A percentile compares a stretch with the other conserved stretches of the same genome.
phyloP scores from a whole-genome alignment of 2,888 invertebrate genomes.

The Arenicola marina region DNA sequence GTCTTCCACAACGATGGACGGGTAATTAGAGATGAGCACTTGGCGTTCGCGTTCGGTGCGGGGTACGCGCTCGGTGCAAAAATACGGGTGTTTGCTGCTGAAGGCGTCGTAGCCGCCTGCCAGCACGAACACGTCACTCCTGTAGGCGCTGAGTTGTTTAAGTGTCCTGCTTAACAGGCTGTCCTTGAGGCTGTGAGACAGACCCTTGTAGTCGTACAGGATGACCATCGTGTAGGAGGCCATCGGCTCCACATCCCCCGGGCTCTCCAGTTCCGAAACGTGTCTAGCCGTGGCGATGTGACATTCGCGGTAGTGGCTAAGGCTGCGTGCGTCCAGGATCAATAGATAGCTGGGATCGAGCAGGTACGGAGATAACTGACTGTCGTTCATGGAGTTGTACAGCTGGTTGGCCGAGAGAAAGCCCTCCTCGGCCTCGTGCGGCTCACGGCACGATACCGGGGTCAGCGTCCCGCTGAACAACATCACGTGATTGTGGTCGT shows the following conservation, averaged over 20 bases:
- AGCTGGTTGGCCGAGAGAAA: slow-evolving; percentile 42
- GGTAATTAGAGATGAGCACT: slow-evolving; percentile 41
- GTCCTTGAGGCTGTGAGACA: slow-evolving; percentile 28
- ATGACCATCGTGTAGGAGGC: slow-evolving; percentile 42
- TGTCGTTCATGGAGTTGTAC: slow-evolving; percentile 54
- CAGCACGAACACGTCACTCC: slow-evolving; percentile 37
- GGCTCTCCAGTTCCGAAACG: slow-evolving; percentile 26
- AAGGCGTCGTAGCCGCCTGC: slow-evolving; percentile 40
- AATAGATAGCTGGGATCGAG: slow-evolving; percentile 50
- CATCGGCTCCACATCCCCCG: slow-evolving; percentile 17
- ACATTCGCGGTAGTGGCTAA: slow-evolving; percentile 31
- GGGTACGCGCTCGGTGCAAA: slow-evolving; percentile 31
- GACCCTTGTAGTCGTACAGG: slow-evolving; percentile 41
- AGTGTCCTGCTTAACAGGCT: slow-evolving; percentile 23
- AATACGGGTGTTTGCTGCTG: slow-evolving; percentile 35
- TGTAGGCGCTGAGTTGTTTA: slow-evolving; percentile 1
- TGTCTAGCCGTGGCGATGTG: slow-evolving; percentile 40
- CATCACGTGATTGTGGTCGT: too few species aligned
- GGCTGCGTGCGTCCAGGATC: slow-evolving; percentile 44
- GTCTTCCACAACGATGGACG: slow-evolving; percentile 46
- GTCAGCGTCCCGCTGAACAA: slow-evolving; percentile 5
- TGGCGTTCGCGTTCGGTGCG: slow-evolving; percentile 19
- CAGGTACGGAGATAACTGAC: slow-evolving; percentile 50
- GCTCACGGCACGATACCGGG: slow-evolving; percentile 4
- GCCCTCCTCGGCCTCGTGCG: slow-evolving; percentile 26